Base-by-base conservation (phyloP, 2,113 vertebrate genomes). In the Caloenas nicobarica region DNA sequence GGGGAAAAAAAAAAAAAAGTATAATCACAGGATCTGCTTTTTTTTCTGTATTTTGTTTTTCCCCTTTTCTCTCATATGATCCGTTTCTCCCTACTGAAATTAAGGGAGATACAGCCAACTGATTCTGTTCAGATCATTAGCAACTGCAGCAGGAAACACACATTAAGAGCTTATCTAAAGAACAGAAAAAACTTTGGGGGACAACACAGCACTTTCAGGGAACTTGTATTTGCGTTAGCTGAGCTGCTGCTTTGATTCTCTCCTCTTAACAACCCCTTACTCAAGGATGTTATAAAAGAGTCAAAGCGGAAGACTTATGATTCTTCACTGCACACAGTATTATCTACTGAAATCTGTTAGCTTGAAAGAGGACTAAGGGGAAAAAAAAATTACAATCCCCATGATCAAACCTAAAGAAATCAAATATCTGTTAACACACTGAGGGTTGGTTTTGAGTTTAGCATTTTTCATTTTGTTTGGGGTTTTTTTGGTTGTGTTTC, bases 401-500 rank as follows among this genome's bases (percentile, higher is more conserved):
- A 29, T 13, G 12, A 81, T 16, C 40, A 78, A 70, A 81, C 5
- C 15, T 68, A 51, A 62, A 51, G 56, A 66, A 83, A 90, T 58
- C 42, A 86, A 56, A 65, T 50, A 5, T 65, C 60, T 68, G 19
- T 51, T 68, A 77, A 56, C 22, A 61, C 57, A 79, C n/a, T 10
- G 33, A 89, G 5, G 24, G n/a, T 2, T 61, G 33, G 1, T 26
- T 74, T 53, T 36, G 13, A 82, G 23, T 22, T 60, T 16, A 54
- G 11, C 5, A 34, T 33, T 90, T 85, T 71, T 71, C 21, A 34
- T n/a, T 44, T 62, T 12, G 4, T 57, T 60, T 40, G 13, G 4
- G 10, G 3, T 1, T 0, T 13, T 71, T 51, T 64, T 73, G 9
- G 0, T 57, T 10, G 54, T 71, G 13, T 2, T 4, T 18, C 76